Evolutionary conservation across 2,888 invertebrate genomes (phyloP).

Genomic region (Noctuana brunneofusca): DNA sequence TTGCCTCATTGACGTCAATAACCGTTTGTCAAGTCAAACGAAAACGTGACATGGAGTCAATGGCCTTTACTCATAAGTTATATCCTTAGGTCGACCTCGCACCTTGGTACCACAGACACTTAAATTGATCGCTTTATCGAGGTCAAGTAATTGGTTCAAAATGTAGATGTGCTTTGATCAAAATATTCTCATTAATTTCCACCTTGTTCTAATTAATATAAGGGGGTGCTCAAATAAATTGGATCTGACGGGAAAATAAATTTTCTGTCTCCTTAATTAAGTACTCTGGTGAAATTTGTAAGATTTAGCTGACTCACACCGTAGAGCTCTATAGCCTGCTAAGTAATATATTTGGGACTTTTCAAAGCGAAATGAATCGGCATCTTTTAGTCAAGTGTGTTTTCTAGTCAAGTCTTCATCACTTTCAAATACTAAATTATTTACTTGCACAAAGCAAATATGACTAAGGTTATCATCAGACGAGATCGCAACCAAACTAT

Average conservation of each 20-base stretch:
- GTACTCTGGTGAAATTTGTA: neutral
- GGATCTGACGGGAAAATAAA: neutral
- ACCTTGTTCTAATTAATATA: slow-evolving; percentile 3
- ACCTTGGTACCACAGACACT: neutral
- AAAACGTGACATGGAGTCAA: neutral
- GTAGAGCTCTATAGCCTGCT: neutral
- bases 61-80: neutral
- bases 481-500: no score
- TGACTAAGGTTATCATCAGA: no score
- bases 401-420: no score
- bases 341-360: no score
- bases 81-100: neutral
- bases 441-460: no score
- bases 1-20: neutral
- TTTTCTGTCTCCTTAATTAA: neutral
- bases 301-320: neutral
- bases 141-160: slow-evolving; percentile 7
- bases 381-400: no score
- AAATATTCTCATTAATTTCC: slow-evolving; percentile 16
- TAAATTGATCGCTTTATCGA: slow-evolving; percentile 16
- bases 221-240: slow-evolving; percentile 12
- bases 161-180: slow-evolving; percentile 19
- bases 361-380: no score
- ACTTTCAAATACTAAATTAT: no score
- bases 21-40: neutral